A percentile compares a stretch with the other conserved stretches of the same genome.
These are phyloP conservation scores for Spinibarbus caldwelli DNA, from an alignment of 2,797 vertebrate genomes.

Conservation along the genomic window DNA sequence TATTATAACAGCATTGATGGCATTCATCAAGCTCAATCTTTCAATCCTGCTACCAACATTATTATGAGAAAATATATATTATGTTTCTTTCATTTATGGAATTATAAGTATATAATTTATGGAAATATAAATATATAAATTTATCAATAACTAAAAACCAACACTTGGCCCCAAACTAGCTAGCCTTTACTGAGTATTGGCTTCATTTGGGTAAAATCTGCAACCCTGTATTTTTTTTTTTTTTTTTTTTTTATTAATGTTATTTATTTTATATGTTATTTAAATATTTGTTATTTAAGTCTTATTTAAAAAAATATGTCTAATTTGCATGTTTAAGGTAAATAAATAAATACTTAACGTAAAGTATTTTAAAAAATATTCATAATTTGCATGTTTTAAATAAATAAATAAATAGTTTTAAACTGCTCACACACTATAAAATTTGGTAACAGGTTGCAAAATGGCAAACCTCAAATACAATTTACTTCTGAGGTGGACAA, in stretches of 20 bases:
- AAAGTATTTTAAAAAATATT: too few relatives aligned
- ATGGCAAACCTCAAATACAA: not conserved
- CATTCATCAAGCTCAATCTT: not conserved
- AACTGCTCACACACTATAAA: not conserved
- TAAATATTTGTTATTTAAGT: too few relatives aligned
- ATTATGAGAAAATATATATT: not conserved
- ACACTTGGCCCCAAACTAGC: not conserved
- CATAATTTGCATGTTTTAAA: too few relatives aligned
- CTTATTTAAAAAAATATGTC: not conserved
- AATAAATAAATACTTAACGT: not conserved
- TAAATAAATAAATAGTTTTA: not conserved
- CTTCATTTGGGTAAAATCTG: not conserved
- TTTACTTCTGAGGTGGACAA: not conserved
- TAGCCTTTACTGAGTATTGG: too few relatives aligned
- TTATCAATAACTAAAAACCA: not conserved
- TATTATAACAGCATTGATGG: not conserved
- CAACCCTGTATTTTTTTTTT: too few relatives aligned
- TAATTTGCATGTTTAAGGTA: not conserved
- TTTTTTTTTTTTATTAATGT: not conserved
- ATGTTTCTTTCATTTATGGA: not conserved
- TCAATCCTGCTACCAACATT: not conserved
- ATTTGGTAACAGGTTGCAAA: not conserved
- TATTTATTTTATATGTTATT: not conserved
- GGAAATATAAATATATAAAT: not conserved
- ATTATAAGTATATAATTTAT: not conserved